A percentile compares a stretch with the other conserved stretches of the same genome.
Conservation (phyloP, 1,140 invertebrate species). For the Thereuonema tuberculata region DNA sequence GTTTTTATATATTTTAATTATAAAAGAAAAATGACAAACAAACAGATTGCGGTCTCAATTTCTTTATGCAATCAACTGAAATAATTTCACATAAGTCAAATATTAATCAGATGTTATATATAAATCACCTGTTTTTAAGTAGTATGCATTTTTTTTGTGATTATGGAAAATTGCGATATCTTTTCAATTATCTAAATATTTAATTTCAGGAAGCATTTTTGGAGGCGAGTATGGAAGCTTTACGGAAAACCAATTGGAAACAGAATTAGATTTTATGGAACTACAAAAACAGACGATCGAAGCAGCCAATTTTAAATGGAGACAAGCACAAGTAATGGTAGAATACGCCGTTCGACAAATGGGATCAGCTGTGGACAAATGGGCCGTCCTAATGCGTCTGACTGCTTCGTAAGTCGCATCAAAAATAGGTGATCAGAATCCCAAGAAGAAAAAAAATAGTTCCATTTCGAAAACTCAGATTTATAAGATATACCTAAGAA, state of each 20-base stretch:
- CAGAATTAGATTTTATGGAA: slow-evolving; percentile 37
- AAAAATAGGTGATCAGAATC: too few relatives aligned
- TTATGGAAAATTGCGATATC: too few relatives aligned
- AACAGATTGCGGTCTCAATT: neutral
- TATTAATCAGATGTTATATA: too few relatives aligned
- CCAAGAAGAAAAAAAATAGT: neutral
- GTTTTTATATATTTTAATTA: neutral
- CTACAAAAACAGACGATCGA: slow-evolving; percentile 39
- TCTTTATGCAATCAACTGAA: neutral
- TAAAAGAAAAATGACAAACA: neutral
- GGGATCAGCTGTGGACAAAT: slow-evolving; percentile 33
- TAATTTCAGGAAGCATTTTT: slow-evolving; percentile 27
- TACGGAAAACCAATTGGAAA: slow-evolving; percentile 38
- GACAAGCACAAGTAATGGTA: slow-evolving; percentile 36
- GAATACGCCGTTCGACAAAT: slow-evolving; percentile 39
- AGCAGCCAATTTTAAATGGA: slow-evolving; percentile 42
- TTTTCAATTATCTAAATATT: slow-evolving; percentile 1
- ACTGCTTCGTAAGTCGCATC: slow-evolving; percentile 26
- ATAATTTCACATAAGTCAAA: neutral
- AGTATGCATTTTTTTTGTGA: too few relatives aligned
- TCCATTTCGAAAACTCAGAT: too few relatives aligned
- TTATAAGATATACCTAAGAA: too few relatives aligned
- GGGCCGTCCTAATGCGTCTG: slow-evolving; percentile 34
- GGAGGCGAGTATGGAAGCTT: slow-evolving; percentile 39
- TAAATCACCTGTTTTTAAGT: too few relatives aligned